Evolutionary conservation across 2,888 invertebrate genomes (phyloP), one percentile per base, ranked within the genome.

Genomic region (Scaptomyza polygonia): DNA sequence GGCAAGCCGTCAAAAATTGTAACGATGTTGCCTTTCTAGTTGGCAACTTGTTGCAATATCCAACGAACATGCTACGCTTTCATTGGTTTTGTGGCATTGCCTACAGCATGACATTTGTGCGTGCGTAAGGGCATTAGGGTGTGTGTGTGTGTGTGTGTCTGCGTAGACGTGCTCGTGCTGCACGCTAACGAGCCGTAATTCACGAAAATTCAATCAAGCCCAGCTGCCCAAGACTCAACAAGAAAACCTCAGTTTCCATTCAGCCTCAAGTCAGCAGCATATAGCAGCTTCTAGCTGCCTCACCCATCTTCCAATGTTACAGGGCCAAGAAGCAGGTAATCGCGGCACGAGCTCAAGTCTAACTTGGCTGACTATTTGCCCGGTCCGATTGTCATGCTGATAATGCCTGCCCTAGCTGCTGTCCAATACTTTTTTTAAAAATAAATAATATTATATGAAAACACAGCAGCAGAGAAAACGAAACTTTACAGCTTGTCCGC

Each of bases 151-250:
- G 64, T 57, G 12, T n/a, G 39, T 34, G 21, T 42, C 11, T 55
- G 36, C 54, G 30, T 45, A 25, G 25, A 49, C 25, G 64, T 79
- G 70, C 79, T 85, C 83, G 79, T 80, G 74, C 70, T 70, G 55
- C 86, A 87, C 85, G 88, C 85, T 85, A 87, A 83, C 86, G 78
- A 88, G 85, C 77, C 71, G 77, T 87, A 83, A 84, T 83, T 83
- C 84, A 77, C 75, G 72, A 86, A 88, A 86, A 86, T 88, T 80
- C 87, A 86, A 86, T 86, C 78, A 85, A 79, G 70, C 42, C 49
- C 71, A 65, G 69, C 63, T 74, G 76, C 71, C 72, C 72, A 74
- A 64, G 65, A 55, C 57, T 63, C 47, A n/a, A 47, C 51, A 72
- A 39, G 27, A 44, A 52, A 56, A 39, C 68, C 64, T 25, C 77